These are phyloP conservation scores for Origma solitaria DNA, from an alignment of 2,113 vertebrate genomes.

Conservation along the genomic window DNA sequence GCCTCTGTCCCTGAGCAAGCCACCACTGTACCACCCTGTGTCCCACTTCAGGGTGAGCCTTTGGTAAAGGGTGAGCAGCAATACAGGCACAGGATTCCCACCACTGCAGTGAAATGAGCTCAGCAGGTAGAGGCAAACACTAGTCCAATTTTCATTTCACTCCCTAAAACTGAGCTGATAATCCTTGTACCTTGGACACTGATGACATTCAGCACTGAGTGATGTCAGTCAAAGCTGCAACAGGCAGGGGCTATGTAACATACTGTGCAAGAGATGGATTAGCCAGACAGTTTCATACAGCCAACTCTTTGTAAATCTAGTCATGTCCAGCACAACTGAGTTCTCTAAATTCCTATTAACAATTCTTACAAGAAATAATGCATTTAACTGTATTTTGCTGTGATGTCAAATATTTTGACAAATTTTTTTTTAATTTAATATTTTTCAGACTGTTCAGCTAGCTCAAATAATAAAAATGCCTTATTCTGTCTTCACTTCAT, in stretches of 20 bases:
- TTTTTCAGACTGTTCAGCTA: conserved; percentile 23
- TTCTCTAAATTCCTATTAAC: neutral
- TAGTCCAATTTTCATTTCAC: neutral
- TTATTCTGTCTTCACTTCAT: conserved; percentile 27
- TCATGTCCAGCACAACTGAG: neutral
- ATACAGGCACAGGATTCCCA: neutral
- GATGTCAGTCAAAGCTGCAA: neutral
- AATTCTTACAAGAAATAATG: neutral
- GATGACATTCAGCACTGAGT: neutral
- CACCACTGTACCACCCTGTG: neutral
- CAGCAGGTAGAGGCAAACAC: neutral
- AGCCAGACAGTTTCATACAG: neutral
- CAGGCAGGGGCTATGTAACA: neutral
- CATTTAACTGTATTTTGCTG: neutral
- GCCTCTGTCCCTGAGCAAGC: neutral
- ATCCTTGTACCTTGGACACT: neutral
- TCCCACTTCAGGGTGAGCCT: neutral
- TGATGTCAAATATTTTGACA: conserved; percentile 25
- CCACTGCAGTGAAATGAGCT: neutral
- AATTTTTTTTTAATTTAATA: neutral
- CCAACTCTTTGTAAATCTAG: neutral
- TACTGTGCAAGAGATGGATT: neutral
- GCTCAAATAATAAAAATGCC: conserved; percentile 27
- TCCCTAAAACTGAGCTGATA: neutral
- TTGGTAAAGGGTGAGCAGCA: neutral